A percentile compares a stretch with the other conserved stretches of the same genome.
Conservation (phyloP, 1,140 invertebrate species). For the Vollenhovia emeryi region DNA sequence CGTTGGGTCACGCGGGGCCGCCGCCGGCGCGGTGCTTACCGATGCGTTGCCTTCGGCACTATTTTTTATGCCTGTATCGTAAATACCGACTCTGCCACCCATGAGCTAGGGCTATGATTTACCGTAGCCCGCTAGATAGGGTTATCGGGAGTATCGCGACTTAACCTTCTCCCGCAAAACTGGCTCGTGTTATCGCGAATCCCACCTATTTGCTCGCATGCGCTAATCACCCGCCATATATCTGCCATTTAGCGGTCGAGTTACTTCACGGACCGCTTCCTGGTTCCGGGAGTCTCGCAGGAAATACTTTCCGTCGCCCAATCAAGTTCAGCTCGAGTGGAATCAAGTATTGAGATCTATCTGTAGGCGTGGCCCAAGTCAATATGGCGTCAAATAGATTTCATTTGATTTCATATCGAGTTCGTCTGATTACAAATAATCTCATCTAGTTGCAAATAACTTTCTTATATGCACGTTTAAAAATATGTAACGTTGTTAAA, state of each 20-base stretch:
- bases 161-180: conserved; percentile 67
- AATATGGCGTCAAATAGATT: no score
- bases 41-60: conserved; percentile 36
- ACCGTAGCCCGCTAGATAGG: conserved; percentile 71
- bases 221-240: conserved; percentile 75
- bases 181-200: conserved; percentile 72
- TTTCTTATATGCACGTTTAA: no score
- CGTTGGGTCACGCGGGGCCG: neutral
- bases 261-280: conserved; percentile 33
- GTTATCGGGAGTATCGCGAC: conserved; percentile 73
- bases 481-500: no score
- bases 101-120: conserved; percentile 73
- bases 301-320: neutral
- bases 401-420: no score
- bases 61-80: conserved; percentile 63
- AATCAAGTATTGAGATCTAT: no score
- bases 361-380: no score
- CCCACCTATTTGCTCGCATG: conserved; percentile 77
- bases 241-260: conserved; percentile 63
- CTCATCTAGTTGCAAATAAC: no score
- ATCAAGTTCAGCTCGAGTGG: neutral
- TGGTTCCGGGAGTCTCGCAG: neutral
- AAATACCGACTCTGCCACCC: conserved; percentile 61
- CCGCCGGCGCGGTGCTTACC: neutral
- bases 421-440: no score